phyloP scores from a whole-genome alignment of 2,113 vertebrate species.

The Muntiacus reevesi region DNA sequence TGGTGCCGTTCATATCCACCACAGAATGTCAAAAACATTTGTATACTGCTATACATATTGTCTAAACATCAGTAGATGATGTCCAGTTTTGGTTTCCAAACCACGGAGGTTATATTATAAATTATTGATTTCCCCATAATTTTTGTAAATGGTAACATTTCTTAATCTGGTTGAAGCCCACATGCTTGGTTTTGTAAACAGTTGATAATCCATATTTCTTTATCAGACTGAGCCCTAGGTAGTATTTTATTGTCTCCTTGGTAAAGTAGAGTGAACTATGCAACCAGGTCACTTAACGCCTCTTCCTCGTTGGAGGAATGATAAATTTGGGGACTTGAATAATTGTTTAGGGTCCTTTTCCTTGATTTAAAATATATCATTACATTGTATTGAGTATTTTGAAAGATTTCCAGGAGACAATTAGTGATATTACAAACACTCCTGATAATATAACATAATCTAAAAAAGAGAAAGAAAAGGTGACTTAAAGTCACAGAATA shows the following conservation, averaged over 20 bases:
- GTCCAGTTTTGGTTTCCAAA: slow-evolving; percentile 9
- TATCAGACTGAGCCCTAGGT: background rate
- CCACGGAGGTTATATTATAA: background rate
- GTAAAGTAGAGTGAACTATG: background rate
- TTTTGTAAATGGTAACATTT: background rate
- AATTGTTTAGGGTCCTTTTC: background rate
- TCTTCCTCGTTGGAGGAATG: background rate
- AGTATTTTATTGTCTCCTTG: background rate
- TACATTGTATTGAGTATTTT: slow-evolving; percentile 20
- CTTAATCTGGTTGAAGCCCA: background rate
- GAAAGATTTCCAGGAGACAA: slow-evolving; percentile 51
- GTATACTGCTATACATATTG: background rate
- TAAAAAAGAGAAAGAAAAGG: background rate
- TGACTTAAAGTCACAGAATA: background rate
- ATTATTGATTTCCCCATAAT: background rate
- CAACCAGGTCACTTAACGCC: background rate
- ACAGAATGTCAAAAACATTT: slow-evolving; percentile 13
- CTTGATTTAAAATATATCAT: slow-evolving; percentile 44
- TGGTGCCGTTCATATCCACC: background rate
- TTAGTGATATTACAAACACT: slow-evolving; percentile 39
- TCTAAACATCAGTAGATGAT: background rate
- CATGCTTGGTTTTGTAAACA: background rate
- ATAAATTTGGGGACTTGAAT: background rate
- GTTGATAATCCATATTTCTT: background rate
- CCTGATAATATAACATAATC: background rate